Percentiles rank a stretch among this genome's conserved stretches.
Evolutionary conservation across 2,113 vertebrate species (phyloP).

Genomic region (Indicator indicator): DNA sequence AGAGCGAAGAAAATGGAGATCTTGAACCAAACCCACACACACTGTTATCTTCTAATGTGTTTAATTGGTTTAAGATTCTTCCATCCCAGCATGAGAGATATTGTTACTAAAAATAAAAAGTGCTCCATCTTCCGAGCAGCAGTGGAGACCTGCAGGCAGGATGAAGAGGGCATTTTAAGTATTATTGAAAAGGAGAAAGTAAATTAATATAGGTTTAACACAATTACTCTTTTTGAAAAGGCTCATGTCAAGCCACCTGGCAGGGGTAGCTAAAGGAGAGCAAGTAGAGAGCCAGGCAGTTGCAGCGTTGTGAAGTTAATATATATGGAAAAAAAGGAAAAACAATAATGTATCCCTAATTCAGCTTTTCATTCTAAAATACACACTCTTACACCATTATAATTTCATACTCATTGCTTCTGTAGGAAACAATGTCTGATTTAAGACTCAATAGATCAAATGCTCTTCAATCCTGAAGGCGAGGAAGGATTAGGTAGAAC

Average conservation of each 20-base stretch:
- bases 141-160: conserved; percentile 27
- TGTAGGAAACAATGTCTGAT: neutral
- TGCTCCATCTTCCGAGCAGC: conserved; percentile 18
- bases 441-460: conserved; percentile 70
- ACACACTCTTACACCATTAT: neutral
- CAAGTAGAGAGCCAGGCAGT: neutral
- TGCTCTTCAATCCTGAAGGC: conserved; percentile 55
- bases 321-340: neutral
- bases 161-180: conserved; percentile 9
- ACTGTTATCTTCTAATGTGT: conserved; percentile 69
- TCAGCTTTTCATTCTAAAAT: neutral
- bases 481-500: conserved; percentile 69
- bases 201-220: conserved; percentile 17
- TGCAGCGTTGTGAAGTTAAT: neutral
- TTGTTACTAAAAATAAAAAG: conserved; percentile 68
- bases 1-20: conserved; percentile 48
- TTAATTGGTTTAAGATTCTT: conserved; percentile 69
- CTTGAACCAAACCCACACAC: conserved; percentile 57
- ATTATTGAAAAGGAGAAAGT: conserved; percentile 15
- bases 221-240: conserved; percentile 6
- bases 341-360: neutral
- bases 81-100: conserved; percentile 54
- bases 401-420: neutral
- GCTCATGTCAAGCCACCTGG: neutral
- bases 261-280: neutral